Evolutionary conservation across 30 jellyfish, hydroid and myxozoan species (phyloP), one percentile per base, ranked within the genome.

Genomic region (Hydractinia echinata): DNA sequence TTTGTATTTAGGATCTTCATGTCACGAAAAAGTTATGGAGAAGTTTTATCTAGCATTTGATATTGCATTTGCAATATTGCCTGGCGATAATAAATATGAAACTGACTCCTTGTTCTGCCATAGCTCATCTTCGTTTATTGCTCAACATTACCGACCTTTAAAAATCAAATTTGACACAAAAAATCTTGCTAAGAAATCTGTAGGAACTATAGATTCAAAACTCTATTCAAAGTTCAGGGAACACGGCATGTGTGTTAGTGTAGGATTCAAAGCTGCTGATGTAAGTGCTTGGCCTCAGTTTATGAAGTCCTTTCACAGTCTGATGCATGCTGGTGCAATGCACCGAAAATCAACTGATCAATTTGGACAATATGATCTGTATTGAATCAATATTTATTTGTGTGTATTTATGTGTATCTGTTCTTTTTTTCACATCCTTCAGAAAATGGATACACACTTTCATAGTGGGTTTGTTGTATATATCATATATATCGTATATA

Each of bases 11-110:
- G 85, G 85, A 16, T 53, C 60, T 21, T 19, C 72, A 7, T 44
- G 53, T 48, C 55, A 60, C 4, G 73, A 77, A 15, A 77, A n/a
- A 55, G 85, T 44, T 54, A 77, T 54, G 51, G 73, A 64, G 44
- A 77, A 77, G n/a, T 77, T 77, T 77, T 77, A 52, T n/a, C 30
- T 77, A 1, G 73, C 18, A 51, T 60, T 77, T 56, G 85, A 77
- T 77, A 53, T 77, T 77, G 76, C 72, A 15, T 77, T 77, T 77
- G 85, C 85, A 9, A n/a, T 77, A 11, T 61, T 77, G 54, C 85
- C 85, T 54, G 83, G 83, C 5, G 61, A 74, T 50, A 49, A 48
- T 15, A 58, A 74, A 11, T 74, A 58, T 58, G 83, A 54, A 52
- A 44, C 61, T 7, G 61, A 52, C 21, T 53, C 20, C 39, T 49